These are phyloP conservation scores for Brevipalpus yothersi DNA, from an alignment of 1,140 invertebrate species.

Conservation along the genomic window DNA sequence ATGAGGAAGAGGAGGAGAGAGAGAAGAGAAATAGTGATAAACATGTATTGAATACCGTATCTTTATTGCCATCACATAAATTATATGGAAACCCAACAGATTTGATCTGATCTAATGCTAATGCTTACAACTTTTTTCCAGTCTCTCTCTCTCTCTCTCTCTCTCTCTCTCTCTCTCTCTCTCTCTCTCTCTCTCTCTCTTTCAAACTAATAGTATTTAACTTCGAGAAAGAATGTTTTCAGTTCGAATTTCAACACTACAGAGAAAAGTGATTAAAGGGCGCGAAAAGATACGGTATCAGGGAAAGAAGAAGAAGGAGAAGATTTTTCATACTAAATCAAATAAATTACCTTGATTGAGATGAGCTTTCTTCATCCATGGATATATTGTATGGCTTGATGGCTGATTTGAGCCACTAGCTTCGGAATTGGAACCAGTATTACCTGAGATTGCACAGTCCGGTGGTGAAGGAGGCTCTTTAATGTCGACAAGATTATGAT, in stretches of 20 bases:
- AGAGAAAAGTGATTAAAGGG: too few species aligned
- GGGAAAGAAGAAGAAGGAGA: too few species aligned
- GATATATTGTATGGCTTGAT: slow-evolving; percentile 45
- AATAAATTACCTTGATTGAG: slow-evolving; percentile 27
- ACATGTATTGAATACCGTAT: too few species aligned
- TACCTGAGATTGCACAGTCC: slow-evolving; percentile 11
- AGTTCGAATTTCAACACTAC: too few species aligned
- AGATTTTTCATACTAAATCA: background rate
- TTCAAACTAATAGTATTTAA: too few species aligned
- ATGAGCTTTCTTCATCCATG: slow-evolving; percentile 97
- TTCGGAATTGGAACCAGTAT: slow-evolving; percentile 9
- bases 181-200: too few species aligned
- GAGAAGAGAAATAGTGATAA: background rate
- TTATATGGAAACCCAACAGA: too few species aligned
- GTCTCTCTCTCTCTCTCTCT: background rate
- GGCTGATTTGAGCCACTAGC: slow-evolving; percentile 33
- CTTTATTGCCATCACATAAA: too few species aligned
- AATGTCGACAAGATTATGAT: background rate
- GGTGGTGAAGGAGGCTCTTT: slow-evolving; percentile 7
- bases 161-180: background rate
- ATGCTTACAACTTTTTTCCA: background rate
- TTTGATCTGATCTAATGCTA: background rate
- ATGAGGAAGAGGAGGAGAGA: background rate
- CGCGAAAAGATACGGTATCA: too few species aligned
- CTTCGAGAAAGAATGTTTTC: too few species aligned